Base-by-base conservation (phyloP, 2,113 vertebrate genomes). In the Corapipo altera region DNA sequence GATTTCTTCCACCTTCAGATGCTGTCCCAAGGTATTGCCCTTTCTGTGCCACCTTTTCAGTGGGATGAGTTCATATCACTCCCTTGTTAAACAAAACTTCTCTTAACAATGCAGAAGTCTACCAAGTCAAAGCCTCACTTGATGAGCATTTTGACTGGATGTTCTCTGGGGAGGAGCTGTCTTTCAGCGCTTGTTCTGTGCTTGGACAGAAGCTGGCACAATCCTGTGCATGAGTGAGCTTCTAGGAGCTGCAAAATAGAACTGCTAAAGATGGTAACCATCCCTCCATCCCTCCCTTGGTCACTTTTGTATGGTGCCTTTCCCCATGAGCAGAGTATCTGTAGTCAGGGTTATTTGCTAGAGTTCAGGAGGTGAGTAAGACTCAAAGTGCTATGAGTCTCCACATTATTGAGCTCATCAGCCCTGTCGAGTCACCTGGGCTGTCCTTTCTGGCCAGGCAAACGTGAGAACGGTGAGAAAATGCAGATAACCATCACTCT, bases 341-440 rank as follows among this genome's bases (percentile, higher is more conserved):
- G 41, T 30, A 51, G 43, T 67, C 33, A 67, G 48, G 11, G 35
- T 85, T 39, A 57, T 81, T 62, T 88, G 4, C 7, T 64, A 19
- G 26, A 51, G 22, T 35, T 69, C 48, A 59, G 19, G 20, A 51
- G 11, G 4, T 35, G 51, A 14, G 21, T 23, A 49, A 39, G 24
- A 3, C 4, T 52, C 18, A 1, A 1, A 2, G 4, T 41, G 30
- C 20, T 66, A 15, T 26, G 15, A 46, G 17, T 28, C 21, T 67
- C 49, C 54, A 30, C 12, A 37, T 65, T 57, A 65, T 48, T 5
- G 77, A 69, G 21, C 9, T 76, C 39, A 70, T 27, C 22, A 19
- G 3, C 2, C 8, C 10, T 0, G 0, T 7, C 51, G 44, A 72
- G 27, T 28, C 33, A 69, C 37, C 59, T 52, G 27, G 37, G 7